Evolutionary conservation across 2,113 vertebrate species (phyloP).

Genomic region (Podarcis muralis): DNA sequence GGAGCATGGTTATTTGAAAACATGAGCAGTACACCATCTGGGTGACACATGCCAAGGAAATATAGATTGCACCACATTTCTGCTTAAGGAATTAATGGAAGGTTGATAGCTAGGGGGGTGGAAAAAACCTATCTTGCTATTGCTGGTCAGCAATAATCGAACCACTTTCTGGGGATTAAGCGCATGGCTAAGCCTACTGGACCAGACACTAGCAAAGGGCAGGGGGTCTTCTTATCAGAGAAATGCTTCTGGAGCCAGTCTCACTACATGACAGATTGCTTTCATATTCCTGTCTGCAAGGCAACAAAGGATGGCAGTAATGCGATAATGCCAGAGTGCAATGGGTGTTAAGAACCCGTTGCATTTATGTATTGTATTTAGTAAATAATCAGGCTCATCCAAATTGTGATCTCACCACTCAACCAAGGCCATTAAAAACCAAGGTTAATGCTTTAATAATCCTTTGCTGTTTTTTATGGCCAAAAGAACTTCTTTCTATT

Average conservation of each 20-base stretch:
- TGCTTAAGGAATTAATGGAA: constrained; percentile 88
- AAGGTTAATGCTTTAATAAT: constrained; percentile 93
- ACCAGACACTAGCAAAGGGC: constrained; percentile 93
- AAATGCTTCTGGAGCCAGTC: constrained; percentile 96
- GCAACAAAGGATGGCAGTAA: constrained; percentile 98
- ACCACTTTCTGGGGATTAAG: constrained; percentile 99
- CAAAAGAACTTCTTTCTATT: constrained; percentile 84
- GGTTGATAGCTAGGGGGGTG: constrained; percentile 82
- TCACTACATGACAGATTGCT: constrained; percentile 96
- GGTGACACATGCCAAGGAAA: constrained; percentile 88
- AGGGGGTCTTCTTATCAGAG: constrained; percentile 96
- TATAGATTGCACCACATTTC: constrained; percentile 88
- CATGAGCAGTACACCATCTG: constrained; percentile 85
- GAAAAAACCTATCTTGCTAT: constrained; percentile 88
- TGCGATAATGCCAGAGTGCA: constrained; percentile 97
- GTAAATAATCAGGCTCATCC: constrained; percentile 92
- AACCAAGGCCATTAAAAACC: constrained; percentile 89
- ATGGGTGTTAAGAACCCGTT: constrained; percentile 90
- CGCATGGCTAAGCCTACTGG: constrained; percentile 99
- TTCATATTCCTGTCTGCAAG: constrained; percentile 92
- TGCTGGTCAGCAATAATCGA: constrained; percentile 99
- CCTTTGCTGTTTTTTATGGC: constrained; percentile 81
- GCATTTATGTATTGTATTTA: constrained; percentile 94
- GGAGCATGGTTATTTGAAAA: constrained; percentile 86
- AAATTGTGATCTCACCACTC: constrained; percentile 91